Conservation (phyloP, 2,113 vertebrate species). For the Oxyura jamaicensis region DNA sequence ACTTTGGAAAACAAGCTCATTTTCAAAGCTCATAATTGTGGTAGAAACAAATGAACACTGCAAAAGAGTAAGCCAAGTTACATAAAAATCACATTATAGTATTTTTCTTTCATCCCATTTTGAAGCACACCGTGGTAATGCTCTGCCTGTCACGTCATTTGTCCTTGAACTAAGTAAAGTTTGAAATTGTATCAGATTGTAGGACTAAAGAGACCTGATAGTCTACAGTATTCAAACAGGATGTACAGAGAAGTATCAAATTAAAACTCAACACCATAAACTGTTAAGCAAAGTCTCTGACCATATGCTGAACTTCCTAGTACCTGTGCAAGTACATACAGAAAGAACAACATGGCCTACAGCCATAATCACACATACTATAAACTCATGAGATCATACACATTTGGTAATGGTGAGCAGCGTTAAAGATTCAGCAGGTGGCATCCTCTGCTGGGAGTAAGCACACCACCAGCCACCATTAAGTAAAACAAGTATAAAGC, state of each 20-base stretch:
- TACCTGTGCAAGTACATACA: background rate
- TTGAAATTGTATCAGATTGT: slow-evolving; percentile 6
- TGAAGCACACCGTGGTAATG: background rate
- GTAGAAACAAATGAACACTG: background rate
- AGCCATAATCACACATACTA: background rate
- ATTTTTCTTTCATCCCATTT: background rate
- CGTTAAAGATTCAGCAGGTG: background rate
- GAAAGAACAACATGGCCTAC: background rate
- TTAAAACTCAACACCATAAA: background rate
- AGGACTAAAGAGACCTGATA: background rate
- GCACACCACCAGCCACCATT: background rate
- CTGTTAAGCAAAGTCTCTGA: background rate
- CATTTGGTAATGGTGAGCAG: background rate
- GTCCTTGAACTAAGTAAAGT: slow-evolving; percentile 4
- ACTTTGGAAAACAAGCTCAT: background rate
- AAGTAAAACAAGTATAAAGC: background rate
- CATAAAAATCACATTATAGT: background rate
- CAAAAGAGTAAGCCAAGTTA: background rate
- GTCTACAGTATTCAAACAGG: background rate
- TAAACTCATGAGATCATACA: background rate
- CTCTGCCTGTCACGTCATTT: background rate
- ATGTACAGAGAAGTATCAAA: background rate
- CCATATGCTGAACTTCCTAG: background rate
- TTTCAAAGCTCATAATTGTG: background rate
- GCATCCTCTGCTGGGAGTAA: background rate